These are phyloP conservation scores for Dendrolimus kikuchii DNA, from an alignment of 1,140 invertebrate genomes.

Conservation along the genomic window DNA sequence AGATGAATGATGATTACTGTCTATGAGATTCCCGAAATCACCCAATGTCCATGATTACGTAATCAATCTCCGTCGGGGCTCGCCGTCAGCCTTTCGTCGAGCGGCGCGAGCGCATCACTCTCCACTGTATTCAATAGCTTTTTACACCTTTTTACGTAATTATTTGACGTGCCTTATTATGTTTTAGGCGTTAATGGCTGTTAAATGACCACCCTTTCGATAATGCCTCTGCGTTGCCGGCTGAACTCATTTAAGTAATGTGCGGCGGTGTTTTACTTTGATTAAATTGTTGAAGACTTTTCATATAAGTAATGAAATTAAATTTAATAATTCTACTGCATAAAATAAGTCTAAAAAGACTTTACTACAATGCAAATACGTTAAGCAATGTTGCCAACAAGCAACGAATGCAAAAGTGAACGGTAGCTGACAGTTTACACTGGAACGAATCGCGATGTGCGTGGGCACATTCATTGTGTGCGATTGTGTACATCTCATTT, in stretches of 20 bases:
- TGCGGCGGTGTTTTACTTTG: conserved; percentile 1
- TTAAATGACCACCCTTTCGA: conserved; percentile 38
- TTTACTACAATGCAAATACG: conserved; percentile 10
- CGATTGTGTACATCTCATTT: conserved; percentile 37
- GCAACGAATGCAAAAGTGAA: conserved; percentile 21
- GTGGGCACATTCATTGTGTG: conserved; percentile 43
- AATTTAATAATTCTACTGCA: neutral
- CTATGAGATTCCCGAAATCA: conserved; percentile 56
- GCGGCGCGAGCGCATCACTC: conserved; percentile 35
- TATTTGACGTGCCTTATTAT: conserved; percentile 48
- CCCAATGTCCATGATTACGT: conserved; percentile 56
- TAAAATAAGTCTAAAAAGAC: neutral
- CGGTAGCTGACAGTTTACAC: conserved; percentile 53
- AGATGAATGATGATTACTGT: conserved; percentile 57
- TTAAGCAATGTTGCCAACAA: conserved; percentile 5
- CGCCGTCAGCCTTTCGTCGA: conserved; percentile 51
- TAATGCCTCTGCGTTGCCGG: conserved; percentile 22
- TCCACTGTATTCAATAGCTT: conserved; percentile 38
- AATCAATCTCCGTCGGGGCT: conserved; percentile 57
- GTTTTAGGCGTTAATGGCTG: conserved; percentile 46
- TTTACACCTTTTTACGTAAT: conserved; percentile 52
- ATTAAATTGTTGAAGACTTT: neutral
- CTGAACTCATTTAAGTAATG: conserved; percentile 22
- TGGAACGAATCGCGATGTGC: conserved; percentile 39
- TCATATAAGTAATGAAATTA: neutral